A percentile compares a stretch with the other conserved stretches of the same genome.
Conservation (phyloP, 1,140 invertebrate genomes). For the Diabrotica undecimpunctata region DNA sequence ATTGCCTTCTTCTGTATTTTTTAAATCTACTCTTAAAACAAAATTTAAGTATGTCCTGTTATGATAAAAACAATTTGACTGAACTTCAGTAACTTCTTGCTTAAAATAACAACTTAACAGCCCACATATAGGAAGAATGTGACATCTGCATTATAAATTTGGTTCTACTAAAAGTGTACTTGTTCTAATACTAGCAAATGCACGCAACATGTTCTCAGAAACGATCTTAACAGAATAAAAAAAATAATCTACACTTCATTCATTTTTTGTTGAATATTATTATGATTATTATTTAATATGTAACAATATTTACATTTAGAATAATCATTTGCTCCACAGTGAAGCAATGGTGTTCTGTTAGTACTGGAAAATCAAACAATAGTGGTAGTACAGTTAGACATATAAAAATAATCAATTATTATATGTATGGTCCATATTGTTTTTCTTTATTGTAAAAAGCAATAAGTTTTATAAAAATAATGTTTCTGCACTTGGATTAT, state of each 20-base stretch:
- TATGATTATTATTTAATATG: slow-evolving; percentile 43
- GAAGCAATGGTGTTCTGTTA: slow-evolving; percentile 33
- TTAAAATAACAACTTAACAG: no score
- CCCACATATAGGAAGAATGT: no score
- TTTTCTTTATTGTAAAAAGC: no score
- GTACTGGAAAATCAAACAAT: slow-evolving; percentile 18
- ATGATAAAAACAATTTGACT: no score
- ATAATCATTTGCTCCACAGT: slow-evolving; percentile 47
- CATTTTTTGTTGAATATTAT: slow-evolving; percentile 34
- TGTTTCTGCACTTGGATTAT: no score
- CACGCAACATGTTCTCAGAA: slow-evolving; percentile 28
- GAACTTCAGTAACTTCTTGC: no score
- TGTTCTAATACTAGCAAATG: slow-evolving; percentile 31
- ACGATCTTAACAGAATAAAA: slow-evolving; percentile 24
- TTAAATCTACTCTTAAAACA: no score
- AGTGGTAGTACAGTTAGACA: not conserved
- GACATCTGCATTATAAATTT: slow-evolving; percentile 3
- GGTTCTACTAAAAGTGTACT: slow-evolving; percentile 25
- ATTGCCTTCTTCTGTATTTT: no score
- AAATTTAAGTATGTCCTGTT: no score
- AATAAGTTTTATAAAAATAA: no score
- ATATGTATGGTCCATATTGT: not conserved
- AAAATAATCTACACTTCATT: slow-evolving; percentile 34
- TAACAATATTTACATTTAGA: slow-evolving; percentile 51
- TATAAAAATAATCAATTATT: slow-evolving; percentile 16